phyloP scores from a whole-genome alignment of 2,888 invertebrate species.

The Melipona bicolor region DNA sequence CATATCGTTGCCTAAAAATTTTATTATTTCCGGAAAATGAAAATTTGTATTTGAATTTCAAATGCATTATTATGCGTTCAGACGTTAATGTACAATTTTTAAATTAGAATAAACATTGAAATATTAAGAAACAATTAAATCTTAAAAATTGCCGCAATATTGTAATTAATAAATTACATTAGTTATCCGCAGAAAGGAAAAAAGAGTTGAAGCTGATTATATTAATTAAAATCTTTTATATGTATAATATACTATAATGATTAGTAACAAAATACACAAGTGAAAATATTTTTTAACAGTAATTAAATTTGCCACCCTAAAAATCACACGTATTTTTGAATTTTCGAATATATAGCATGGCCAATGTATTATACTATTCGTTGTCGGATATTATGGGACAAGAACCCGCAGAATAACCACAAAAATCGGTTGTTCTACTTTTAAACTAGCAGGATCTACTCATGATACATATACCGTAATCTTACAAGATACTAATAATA shows the following conservation, averaged over 20 bases:
- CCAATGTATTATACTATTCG: slow-evolving; percentile 36
- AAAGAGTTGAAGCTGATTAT: neutral
- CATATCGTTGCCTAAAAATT: neutral
- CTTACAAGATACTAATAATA: slow-evolving; percentile 19
- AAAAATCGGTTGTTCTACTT: slow-evolving; percentile 51
- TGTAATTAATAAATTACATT: neutral
- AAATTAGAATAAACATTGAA: no score
- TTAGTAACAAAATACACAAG: neutral
- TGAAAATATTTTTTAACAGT: neutral
- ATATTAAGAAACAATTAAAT: neutral
- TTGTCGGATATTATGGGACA: slow-evolving; percentile 39
- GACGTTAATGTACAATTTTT: neutral
- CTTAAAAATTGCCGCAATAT: neutral
- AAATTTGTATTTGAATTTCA: neutral
- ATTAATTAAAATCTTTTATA: no score
- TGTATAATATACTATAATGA: neutral
- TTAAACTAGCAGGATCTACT: slow-evolving; percentile 45
- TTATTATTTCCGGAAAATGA: neutral
- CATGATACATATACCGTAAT: slow-evolving; percentile 19
- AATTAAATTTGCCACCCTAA: neutral
- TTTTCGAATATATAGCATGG: slow-evolving; percentile 3
- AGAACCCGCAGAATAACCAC: slow-evolving; percentile 49
- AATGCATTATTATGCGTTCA: neutral
- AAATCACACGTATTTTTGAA: neutral
- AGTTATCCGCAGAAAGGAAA: no score